Base-by-base conservation (phyloP, 2,797 vertebrate genomes). In the Sparidentex hasta region DNA sequence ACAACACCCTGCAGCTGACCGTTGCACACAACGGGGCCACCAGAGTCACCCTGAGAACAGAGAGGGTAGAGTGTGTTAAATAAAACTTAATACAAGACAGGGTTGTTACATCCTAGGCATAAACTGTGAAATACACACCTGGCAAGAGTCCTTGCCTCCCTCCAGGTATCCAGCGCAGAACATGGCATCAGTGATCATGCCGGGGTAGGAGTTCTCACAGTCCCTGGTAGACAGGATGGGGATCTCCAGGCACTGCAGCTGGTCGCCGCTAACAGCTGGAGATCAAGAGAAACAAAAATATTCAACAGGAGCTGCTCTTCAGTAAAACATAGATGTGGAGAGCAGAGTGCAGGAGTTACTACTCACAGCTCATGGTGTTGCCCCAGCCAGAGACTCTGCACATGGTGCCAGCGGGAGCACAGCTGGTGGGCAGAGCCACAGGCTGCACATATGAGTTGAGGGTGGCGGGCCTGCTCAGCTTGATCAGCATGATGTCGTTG, bases 401-500 rank as follows among this genome's bases (percentile, higher is more conserved):
- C 38, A 55, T 52, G 58, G 95, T 96, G 66, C 96, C 96, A 0
- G 91, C 18, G 0, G 71, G 0, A 3, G 81, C 92, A 0, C 94
- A 95, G 81, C 72, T 80, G 21, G 46, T 91, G 17, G 96, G 95
- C 47, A 96, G 90, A 74, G 92, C 0, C 25, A 96, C 0, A 1
- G 94, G 44, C 59, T 94, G 87, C 59, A 97, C 93, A 20, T 86
- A 88, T 0, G 3, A 0, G 69, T 85, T 96, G 74, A 97, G 69
- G n/a, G 0, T 23, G 58, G 95, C 96, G 7, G 95, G 70, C 5
- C 41, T 56, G 79, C 91, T 80, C 78, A 97, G 87, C 86, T 94
- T 96, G 89, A 97, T 95, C 87, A 97, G 94, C 96, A 97, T 97
- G 82, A 97, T 90, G 90, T 97, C 96, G 23, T 95, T 96, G 93